Percentiles rank a stretch among this genome's conserved stretches.
These are phyloP conservation scores for Embiotoca jacksoni DNA, from an alignment of 2,113 vertebrate genomes.

Conservation along the genomic window DNA sequence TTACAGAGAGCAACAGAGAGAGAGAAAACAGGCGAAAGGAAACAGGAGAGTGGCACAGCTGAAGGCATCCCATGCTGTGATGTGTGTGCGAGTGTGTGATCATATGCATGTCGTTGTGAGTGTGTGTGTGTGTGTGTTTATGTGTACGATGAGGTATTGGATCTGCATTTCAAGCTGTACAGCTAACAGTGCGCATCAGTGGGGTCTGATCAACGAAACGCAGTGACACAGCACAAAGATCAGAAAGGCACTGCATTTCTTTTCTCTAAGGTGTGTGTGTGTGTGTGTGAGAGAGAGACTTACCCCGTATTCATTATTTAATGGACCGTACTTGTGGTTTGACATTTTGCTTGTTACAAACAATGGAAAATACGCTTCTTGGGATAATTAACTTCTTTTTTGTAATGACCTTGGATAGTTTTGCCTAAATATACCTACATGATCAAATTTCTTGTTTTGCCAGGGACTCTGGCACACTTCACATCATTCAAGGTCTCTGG, in stretches of 20 bases:
- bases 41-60: slow-evolving; percentile 31
- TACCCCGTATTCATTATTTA: slow-evolving; percentile 49
- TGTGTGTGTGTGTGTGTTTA: no score
- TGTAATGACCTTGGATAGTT: slow-evolving; percentile 34
- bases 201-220: slow-evolving; percentile 35
- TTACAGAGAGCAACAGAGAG: slow-evolving; percentile 36
- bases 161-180: slow-evolving; percentile 62
- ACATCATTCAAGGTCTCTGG: neutral
- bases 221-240: slow-evolving; percentile 30
- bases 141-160: slow-evolving; percentile 6
- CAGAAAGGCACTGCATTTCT: slow-evolving; percentile 14
- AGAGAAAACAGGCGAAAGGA: neutral
- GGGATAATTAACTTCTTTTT: slow-evolving; percentile 33
- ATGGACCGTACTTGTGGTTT: slow-evolving; percentile 25
- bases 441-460: slow-evolving; percentile 15
- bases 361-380: slow-evolving; percentile 25
- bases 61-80: slow-evolving; percentile 24
- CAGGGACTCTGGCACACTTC: neutral
- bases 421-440: slow-evolving; percentile 21
- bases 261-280: neutral
- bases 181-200: slow-evolving; percentile 5
- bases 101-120: neutral
- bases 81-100: slow-evolving; percentile 5
- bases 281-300: slow-evolving; percentile 15
- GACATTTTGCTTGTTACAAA: slow-evolving; percentile 53